phyloP scores from a whole-genome alignment of 1,140 invertebrate species.

The Papilio glaucus region DNA sequence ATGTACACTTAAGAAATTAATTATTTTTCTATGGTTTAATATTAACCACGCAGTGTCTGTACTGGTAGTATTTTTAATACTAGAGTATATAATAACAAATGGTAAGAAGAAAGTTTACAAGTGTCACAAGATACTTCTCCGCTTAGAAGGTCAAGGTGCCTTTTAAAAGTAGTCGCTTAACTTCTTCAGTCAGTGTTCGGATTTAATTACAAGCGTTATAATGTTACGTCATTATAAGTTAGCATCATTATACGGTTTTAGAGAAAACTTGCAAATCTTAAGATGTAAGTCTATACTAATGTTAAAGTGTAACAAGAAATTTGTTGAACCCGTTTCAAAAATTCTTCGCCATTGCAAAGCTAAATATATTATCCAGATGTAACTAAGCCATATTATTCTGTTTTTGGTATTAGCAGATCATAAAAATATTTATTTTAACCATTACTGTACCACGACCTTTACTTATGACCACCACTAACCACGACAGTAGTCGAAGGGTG shows the following conservation, averaged over 20 bases:
- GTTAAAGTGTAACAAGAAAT: background rate
- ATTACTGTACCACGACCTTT: no score
- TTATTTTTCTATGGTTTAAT: no score
- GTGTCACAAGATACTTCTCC: conserved; percentile 1
- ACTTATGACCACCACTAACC: no score
- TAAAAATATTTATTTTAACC: no score
- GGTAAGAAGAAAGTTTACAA: background rate
- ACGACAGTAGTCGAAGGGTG: no score
- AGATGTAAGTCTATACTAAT: background rate
- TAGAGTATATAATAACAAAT: background rate
- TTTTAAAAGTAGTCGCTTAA: conserved; percentile 27
- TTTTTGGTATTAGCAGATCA: no score
- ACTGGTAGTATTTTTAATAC: no score
- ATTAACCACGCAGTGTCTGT: no score
- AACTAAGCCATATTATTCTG: no score
- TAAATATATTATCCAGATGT: no score
- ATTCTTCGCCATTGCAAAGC: no score
- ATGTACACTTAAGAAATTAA: no score
- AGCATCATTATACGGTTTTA: conserved; percentile 9
- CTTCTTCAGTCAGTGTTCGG: background rate
- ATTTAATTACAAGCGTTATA: conserved; percentile 53
- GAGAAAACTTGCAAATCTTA: background rate
- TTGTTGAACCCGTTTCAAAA: background rate
- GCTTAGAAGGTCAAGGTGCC: conserved; percentile 6
- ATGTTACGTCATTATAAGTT: conserved; percentile 50